phyloP scores from a whole-genome alignment of 92 coral and sea anemone genomes.

The Parazoanthus darwini region DNA sequence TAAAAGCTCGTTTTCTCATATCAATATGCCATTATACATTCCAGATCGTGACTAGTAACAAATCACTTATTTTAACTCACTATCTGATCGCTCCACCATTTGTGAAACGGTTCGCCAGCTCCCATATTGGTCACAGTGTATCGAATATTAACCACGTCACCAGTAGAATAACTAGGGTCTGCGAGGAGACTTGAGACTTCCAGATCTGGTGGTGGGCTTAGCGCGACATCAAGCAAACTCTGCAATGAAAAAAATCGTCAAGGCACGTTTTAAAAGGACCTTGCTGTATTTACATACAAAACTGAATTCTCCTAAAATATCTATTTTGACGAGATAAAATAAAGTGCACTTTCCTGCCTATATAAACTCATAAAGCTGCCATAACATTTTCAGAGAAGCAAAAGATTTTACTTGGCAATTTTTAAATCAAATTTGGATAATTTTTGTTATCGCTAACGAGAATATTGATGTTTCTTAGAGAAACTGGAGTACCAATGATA shows the following conservation, averaged over 20 bases:
- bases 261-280: background rate
- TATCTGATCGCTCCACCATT: slow-evolving; percentile 74
- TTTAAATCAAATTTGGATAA: too few relatives aligned
- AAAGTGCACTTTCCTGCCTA: too few relatives aligned
- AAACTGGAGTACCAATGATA: too few relatives aligned
- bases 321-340: too few relatives aligned
- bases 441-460: too few relatives aligned
- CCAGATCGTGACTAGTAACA: background rate
- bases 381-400: too few relatives aligned
- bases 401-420: too few relatives aligned
- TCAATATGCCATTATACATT: too few relatives aligned
- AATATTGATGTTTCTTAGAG: too few relatives aligned
- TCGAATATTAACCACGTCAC: slow-evolving; percentile 50
- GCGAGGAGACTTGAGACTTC: slow-evolving; percentile 53
- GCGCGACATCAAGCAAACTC: slow-evolving; percentile 44
- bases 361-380: too few relatives aligned
- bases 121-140: slow-evolving; percentile 69
- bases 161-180: slow-evolving; percentile 46
- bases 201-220: slow-evolving; percentile 87
- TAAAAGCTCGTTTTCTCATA: too few relatives aligned
- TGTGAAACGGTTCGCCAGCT: slow-evolving; percentile 63
- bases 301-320: too few relatives aligned
- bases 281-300: background rate
- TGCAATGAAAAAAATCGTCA: slow-evolving; percentile 15
- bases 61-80: slow-evolving; percentile 41